Conservation (phyloP, 2,888 invertebrate genomes). For the Neria commutata region DNA sequence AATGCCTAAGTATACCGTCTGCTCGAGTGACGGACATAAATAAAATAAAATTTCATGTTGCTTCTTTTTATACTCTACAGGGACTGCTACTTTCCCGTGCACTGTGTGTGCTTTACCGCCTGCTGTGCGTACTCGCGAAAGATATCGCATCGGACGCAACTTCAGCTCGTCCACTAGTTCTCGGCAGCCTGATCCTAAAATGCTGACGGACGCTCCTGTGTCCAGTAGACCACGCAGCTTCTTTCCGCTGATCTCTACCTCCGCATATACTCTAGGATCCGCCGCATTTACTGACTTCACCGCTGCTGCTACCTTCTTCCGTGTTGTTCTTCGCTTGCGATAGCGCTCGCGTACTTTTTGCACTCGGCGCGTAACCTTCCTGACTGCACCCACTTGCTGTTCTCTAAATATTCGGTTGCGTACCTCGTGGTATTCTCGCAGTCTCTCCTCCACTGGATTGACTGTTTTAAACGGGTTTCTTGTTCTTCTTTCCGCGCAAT, state of each 20-base stretch:
- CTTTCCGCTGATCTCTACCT: neutral
- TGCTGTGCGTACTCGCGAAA: neutral
- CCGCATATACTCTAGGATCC: neutral
- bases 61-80: neutral
- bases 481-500: no score
- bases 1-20: constrained; percentile 7
- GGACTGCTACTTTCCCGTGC: neutral
- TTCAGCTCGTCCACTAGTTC: neutral
- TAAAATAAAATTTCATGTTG: constrained; percentile 1
- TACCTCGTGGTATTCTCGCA: no score
- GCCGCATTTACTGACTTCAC: neutral
- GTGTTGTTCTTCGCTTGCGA: no score
- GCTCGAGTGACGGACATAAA: constrained; percentile 14
- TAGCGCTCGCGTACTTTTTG: no score
- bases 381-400: no score
- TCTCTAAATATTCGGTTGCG: no score
- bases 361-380: no score
- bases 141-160: neutral
- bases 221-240: constrained; percentile 13
- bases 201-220: constrained; percentile 14
- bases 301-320: no score
- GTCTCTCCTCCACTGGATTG: no score
- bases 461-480: no score
- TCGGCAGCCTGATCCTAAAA: constrained; percentile 7
- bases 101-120: neutral